Evolutionary conservation across 1,140 invertebrate species (phyloP), one percentile per base, ranked within the genome.

Genomic region (Pygmarrhopalites habei): DNA sequence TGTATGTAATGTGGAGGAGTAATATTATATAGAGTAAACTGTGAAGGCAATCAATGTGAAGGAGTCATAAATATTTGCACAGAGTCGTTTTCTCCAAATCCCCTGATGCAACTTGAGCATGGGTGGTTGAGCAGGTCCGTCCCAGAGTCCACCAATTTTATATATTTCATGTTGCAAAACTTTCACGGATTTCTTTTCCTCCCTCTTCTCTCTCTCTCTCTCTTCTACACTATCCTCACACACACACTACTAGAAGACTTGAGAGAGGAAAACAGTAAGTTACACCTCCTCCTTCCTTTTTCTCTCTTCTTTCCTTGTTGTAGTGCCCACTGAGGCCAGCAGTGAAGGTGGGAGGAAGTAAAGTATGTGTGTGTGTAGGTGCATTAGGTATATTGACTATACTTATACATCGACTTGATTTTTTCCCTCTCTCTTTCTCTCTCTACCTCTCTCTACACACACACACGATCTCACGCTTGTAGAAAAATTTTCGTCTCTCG

Each of bases 181-280:
- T 58, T 62, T 53, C 30, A 19, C 7, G 74, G 72, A 75, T 57
- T 43, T 25, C 51, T 57, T 60, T 26, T n/a, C 30, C 35, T 56
- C 53, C 28, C 17, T 25, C n/a, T 47, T 47, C n/a, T 47, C n/a
- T n/a, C 44, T n/a, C 35, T 56, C 28, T 10, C 28, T 56, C 53
- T 14, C 25, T 35, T 35, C 32, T 35, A 35, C n/a, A n/a, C 32
- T 35, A 35, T 15, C 15, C 32, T 35, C 32, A 35, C 15, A 5
- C 32, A 35, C n/a, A n/a, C n/a, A n/a, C n/a, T n/a, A n/a, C n/a
- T n/a, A n/a, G n/a, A n/a, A n/a, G n/a, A n/a, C n/a, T n/a, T n/a
- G n/a, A 23, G 28, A 15, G 28, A 47, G 17, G n/a, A n/a, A n/a
- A n/a, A n/a, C 15, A 35, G 32, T 35, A 35, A 35, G 5, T 35